Evolutionary conservation across 2,888 invertebrate genomes (phyloP).

Genomic region (Saturnia pavonia): DNA sequence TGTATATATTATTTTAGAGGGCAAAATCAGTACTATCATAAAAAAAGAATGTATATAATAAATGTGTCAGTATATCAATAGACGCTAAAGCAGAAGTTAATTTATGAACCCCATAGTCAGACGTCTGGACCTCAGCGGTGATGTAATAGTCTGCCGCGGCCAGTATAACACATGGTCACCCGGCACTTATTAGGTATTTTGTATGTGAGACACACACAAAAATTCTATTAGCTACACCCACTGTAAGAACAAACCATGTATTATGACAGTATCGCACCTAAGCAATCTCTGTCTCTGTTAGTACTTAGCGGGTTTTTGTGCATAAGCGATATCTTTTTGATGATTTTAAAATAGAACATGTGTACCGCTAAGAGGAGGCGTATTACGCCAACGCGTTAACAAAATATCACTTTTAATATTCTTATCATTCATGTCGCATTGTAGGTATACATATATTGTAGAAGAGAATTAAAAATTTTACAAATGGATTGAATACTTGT

Average conservation of each 20-base stretch:
- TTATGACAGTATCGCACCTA: constrained; percentile 34
- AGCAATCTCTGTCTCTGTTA: constrained; percentile 33
- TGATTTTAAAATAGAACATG: constrained; percentile 6
- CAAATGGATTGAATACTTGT: too few relatives aligned
- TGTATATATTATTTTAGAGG: too few relatives aligned
- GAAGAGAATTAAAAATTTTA: not conserved
- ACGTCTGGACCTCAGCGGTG: constrained; percentile 50
- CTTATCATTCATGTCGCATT: not conserved
- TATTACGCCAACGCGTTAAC: not conserved
- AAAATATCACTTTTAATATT: not conserved
- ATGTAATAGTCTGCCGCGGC: constrained; percentile 41
- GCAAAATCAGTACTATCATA: not conserved
- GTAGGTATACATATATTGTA: not conserved
- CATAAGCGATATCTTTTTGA: constrained; percentile 6
- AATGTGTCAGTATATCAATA: not conserved
- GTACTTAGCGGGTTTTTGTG: not conserved
- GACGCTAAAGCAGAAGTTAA: not conserved
- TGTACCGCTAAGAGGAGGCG: constrained; percentile 8
- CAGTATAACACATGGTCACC: constrained; percentile 42
- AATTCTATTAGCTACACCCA: constrained; percentile 46
- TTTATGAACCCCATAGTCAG: constrained; percentile 27
- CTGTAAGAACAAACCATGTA: constrained; percentile 43
- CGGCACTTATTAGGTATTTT: constrained; percentile 60
- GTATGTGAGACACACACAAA: constrained; percentile 64
- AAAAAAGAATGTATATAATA: not conserved